Evolutionary conservation across 2,797 vertebrate genomes (phyloP).

Genomic region (Melopsittacus undulatus): DNA sequence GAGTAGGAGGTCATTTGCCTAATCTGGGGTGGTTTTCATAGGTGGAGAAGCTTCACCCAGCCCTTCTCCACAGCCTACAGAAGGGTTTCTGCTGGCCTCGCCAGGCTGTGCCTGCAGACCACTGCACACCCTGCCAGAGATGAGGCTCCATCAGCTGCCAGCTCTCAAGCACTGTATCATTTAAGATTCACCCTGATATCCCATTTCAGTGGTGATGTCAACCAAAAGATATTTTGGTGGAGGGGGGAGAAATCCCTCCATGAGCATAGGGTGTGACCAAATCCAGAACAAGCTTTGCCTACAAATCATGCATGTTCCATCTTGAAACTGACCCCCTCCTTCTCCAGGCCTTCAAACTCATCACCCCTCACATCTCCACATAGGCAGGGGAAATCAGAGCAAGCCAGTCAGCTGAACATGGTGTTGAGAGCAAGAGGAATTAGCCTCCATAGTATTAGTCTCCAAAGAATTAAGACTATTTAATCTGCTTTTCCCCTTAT

Average conservation of each 20-base stretch:
- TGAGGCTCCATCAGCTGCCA: neutral
- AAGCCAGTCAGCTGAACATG: neutral
- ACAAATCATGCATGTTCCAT: neutral
- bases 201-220: neutral
- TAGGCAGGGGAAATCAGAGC: neutral
- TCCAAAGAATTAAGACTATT: conserved; percentile 17
- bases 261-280: neutral
- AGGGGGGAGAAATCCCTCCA: neutral
- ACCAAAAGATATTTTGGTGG: neutral
- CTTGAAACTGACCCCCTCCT: conserved; percentile 3
- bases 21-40: neutral
- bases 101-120: neutral
- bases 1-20: neutral
- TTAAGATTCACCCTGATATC: neutral
- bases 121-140: neutral
- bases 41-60: neutral
- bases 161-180: neutral
- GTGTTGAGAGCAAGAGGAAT: conserved; percentile 56
- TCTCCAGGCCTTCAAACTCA: neutral
- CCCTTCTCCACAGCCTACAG: neutral
- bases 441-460: neutral
- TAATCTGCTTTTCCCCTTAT: conserved; percentile 57
- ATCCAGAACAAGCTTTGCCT: neutral
- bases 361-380: neutral
- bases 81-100: neutral